phyloP scores from a whole-genome alignment of 2,113 vertebrate species.

The Sebastes schlegelii region DNA sequence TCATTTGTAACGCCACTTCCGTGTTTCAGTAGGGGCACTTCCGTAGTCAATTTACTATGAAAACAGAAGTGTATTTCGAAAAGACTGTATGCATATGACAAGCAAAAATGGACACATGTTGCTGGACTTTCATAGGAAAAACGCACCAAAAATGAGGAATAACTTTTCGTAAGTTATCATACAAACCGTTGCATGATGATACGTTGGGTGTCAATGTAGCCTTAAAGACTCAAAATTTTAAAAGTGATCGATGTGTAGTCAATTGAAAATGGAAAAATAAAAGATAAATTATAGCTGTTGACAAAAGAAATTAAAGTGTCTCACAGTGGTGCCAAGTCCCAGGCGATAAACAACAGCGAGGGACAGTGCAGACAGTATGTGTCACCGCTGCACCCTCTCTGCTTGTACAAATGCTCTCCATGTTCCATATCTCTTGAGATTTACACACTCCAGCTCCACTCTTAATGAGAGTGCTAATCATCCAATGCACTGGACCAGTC shows the following conservation, averaged over 20 bases:
- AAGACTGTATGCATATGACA: no score
- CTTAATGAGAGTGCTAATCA: conserved; percentile 76
- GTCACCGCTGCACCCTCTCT: conserved; percentile 23
- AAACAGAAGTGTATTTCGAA: no score
- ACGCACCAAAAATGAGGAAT: no score
- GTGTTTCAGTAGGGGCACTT: no score
- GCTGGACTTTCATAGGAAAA: no score
- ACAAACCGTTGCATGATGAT: no score
- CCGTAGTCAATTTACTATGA: no score
- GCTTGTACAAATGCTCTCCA: conserved; percentile 38
- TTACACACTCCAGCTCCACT: conserved; percentile 63
- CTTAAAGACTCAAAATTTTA: neutral
- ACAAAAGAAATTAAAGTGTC: conserved; percentile 49
- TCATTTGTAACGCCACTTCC: no score
- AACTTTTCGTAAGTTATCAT: no score
- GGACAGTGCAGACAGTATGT: conserved; percentile 15
- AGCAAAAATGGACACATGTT: no score
- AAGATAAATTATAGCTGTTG: conserved; percentile 15
- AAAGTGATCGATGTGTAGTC: neutral
- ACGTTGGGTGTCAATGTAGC: neutral
- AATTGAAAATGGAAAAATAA: neutral
- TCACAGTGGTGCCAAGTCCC: conserved; percentile 27
- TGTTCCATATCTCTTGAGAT: conserved; percentile 61
- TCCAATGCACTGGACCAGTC: conserved; percentile 62
- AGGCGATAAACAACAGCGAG: conserved; percentile 30